Evolutionary conservation across 2,888 invertebrate genomes (phyloP).

Genomic region (Pachydiplax longipennis): DNA sequence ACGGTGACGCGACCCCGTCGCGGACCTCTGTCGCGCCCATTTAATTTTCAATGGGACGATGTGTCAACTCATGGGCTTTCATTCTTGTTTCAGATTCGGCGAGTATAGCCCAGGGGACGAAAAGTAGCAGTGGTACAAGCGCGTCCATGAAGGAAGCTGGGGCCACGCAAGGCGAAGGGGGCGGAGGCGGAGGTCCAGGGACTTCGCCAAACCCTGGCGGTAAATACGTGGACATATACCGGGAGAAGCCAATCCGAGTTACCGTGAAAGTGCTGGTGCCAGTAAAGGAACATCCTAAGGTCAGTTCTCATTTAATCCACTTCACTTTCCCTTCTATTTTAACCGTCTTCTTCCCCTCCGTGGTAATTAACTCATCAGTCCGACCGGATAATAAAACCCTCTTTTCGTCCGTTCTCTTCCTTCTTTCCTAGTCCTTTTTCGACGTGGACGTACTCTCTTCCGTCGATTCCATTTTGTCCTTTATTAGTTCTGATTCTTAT

Average conservation of each 20-base stretch:
- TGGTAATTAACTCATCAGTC: neutral
- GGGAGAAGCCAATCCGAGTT: constrained; percentile 76
- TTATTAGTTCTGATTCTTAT: neutral
- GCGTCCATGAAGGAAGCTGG: constrained; percentile 2
- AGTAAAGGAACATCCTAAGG: constrained; percentile 76
- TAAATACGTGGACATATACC: constrained; percentile 79
- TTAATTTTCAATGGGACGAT: neutral
- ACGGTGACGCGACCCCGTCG: neutral
- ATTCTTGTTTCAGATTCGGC: neutral
- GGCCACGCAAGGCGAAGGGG: neutral
- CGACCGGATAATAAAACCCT: neutral
- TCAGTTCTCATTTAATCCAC: constrained; percentile 55
- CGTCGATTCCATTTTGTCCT: constrained; percentile 47
- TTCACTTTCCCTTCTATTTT: neutral
- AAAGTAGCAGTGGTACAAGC: neutral
- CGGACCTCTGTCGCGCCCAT: neutral
- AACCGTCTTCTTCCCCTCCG: neutral
- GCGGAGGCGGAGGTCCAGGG: constrained; percentile 58
- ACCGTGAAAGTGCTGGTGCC: constrained; percentile 77
- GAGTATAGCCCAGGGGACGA: neutral
- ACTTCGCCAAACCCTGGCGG: constrained; percentile 69
- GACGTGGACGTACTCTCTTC: constrained; percentile 43
- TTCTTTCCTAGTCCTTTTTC: neutral
- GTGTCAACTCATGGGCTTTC: neutral
- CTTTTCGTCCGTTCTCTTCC: neutral